Evolutionary conservation across 2,113 vertebrate genomes (phyloP).

Genomic region (Xiphias gladius): DNA sequence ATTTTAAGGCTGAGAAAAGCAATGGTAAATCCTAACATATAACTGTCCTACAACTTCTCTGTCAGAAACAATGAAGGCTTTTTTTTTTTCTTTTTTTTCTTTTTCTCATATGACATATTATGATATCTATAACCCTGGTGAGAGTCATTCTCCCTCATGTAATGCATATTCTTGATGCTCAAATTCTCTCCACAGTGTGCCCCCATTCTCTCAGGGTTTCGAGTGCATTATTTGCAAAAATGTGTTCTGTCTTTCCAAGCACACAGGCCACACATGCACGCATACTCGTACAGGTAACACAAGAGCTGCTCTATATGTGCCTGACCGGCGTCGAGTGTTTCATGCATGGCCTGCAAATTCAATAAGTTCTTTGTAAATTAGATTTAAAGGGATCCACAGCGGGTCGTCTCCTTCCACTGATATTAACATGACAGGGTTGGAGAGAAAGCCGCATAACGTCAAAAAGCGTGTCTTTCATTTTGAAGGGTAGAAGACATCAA

Average conservation of each 20-base stretch:
- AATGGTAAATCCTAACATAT: neutral
- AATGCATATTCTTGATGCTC: no score
- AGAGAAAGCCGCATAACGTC: conserved; percentile 30
- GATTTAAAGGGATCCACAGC: conserved; percentile 42
- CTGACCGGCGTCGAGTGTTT: conserved; percentile 10
- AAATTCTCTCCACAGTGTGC: neutral
- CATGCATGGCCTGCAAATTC: conserved; percentile 59
- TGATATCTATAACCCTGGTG: neutral
- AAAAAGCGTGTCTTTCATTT: conserved; percentile 35
- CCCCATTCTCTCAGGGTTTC: neutral
- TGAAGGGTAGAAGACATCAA: neutral
- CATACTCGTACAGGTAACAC: conserved; percentile 33
- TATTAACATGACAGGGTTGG: conserved; percentile 31
- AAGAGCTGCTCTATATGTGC: conserved; percentile 8
- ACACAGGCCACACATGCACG: conserved; percentile 9
- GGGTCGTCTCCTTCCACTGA: conserved; percentile 28
- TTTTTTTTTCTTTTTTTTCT: no score
- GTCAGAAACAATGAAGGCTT: neutral
- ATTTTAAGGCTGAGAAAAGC: conserved; percentile 1
- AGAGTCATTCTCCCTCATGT: neutral
- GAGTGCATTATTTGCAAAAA: neutral
- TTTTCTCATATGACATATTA: neutral
- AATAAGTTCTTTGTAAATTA: conserved; percentile 63
- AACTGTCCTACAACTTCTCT: conserved; percentile 7
- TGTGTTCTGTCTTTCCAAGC: conserved; percentile 2